phyloP scores from a whole-genome alignment of 2,888 invertebrate species.

The Erpobdella octoculata region DNA sequence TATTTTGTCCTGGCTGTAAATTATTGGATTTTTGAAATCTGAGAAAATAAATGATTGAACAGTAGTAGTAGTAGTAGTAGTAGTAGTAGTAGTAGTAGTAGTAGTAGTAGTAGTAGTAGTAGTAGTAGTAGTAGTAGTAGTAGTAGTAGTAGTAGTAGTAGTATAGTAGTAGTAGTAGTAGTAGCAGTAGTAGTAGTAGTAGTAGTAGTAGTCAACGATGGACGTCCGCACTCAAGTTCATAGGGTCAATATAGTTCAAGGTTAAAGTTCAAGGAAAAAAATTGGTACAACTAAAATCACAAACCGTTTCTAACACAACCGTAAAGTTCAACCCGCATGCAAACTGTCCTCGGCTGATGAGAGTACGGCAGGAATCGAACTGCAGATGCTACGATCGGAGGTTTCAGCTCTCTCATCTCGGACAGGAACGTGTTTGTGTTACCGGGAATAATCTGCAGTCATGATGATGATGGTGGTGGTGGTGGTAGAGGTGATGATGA shows the following conservation, averaged over 20 bases:
- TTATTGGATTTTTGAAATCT: no score
- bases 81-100: slow-evolving; percentile 19
- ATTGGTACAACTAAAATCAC: background rate
- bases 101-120: slow-evolving; percentile 17
- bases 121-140: slow-evolving; percentile 12
- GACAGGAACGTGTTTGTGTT: slow-evolving; percentile 80
- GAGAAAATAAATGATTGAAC: no score
- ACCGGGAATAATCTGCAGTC: slow-evolving; percentile 67
- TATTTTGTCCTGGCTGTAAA: no score
- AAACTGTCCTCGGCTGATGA: slow-evolving; percentile 70
- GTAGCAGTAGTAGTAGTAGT: slow-evolving; percentile 15
- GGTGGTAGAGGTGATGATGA: background rate
- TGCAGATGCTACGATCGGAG: slow-evolving; percentile 76
- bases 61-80: slow-evolving; percentile 23
- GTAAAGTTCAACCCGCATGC: slow-evolving; percentile 78
- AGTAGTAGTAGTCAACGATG: background rate
- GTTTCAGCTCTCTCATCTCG: slow-evolving; percentile 66
- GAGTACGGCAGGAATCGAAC: slow-evolving; percentile 76
- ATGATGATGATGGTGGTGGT: background rate
- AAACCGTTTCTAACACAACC: slow-evolving; percentile 63
- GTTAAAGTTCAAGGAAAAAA: background rate
- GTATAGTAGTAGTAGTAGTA: no score
- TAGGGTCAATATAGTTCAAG: background rate
- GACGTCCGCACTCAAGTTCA: background rate
- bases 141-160: no score